Evolutionary conservation across 2,797 vertebrate species (phyloP), one percentile per base, ranked within the genome.

Genomic region (Amblyopsis hoosieri): DNA sequence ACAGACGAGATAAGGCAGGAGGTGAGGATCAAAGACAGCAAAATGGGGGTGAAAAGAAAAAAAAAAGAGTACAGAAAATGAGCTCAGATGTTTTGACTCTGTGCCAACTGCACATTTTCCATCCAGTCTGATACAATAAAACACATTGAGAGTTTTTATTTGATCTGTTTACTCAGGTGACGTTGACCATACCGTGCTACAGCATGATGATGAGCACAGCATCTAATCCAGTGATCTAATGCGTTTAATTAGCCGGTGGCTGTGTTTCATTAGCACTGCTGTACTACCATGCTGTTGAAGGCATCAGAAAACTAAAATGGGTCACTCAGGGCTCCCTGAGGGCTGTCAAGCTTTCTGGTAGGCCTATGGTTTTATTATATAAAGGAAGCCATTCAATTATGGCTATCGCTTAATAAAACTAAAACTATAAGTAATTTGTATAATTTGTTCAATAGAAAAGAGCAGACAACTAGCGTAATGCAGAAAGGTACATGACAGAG

Each of bases 11-110:
- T 80, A 77, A 88, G 74, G 80, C 67, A 19, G 76, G 78, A 85
- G 81, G 79, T 85, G 78, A 74, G 78, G 85, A 86, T 88, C 85
- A 87, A 83, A 88, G 80, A 9, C 33, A 37, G 8, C 6, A 37
- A 45, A 33, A 8, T 15, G 23, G 37, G 17, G 29, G 53, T 23
- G 2, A 17, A 17, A 17, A 17, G 2, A 17, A 17, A 17, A 23
- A 23, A 23, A 19, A 29, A 4, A 78, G 71, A 75, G 79, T 37
- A 6, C 33, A 37, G 33, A 37, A 80, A 84, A 85, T 84, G 75
- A 78, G 72, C 75, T 81, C 67, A 74, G 74, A 83, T 83, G 87
- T 88, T 82, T 82, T 74, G 73, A 74, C 75, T 67, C 71, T 70
- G 56, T 81, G 82, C 79, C 80, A 86, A 78, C 76, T 56, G 62